Evolutionary conservation across 2,888 invertebrate genomes (phyloP), one percentile per base, ranked within the genome.

Genomic region (Metalampra italica): DNA sequence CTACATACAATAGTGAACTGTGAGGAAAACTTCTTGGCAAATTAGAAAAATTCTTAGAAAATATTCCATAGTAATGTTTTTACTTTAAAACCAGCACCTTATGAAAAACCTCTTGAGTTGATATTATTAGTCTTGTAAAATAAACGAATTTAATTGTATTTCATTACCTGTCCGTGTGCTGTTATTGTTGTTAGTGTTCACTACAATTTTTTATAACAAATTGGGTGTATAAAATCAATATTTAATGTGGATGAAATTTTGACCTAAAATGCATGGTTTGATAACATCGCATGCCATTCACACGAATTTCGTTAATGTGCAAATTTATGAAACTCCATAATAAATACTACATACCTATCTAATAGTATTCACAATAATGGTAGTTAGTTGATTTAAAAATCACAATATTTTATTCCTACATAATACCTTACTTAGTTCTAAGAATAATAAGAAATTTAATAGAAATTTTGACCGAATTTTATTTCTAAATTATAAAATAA

Each of bases 351-450:
- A n/a, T n/a, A n/a, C n/a, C n/a, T n/a, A 22, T 22, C 5, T 22
- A 22, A 3, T 22, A 3, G 2, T 22, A 22, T 22, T 22, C 5
- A 22, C 22, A 5, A 22, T n/a, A n/a, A n/a, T 22, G 2, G 22
- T 22, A 22, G 22, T 22, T 22, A 22, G 22, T 22, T 5, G 22
- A 22, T 22, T 22, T 22, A 3, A 22, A 22, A 22, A 22, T 22
- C 22, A 22, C 5, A 22, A 22, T 22, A 22, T 22, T 22, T 22
- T 22, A n/a, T 36, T 36, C 7, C 36, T 32, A 32, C 30, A 39
- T 45, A 39, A 39, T 32, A 36, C 8, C 15, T 43, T 30, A 43
- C n/a, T n/a, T n/a, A 47, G 43, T 43, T 38, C 14, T 47, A 47
- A 43, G 47, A 37, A 29, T 45, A 45, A 34, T 43, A 11, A 1